Base-by-base conservation (phyloP, 1,140 invertebrate genomes). In the Glomeris maerens region DNA sequence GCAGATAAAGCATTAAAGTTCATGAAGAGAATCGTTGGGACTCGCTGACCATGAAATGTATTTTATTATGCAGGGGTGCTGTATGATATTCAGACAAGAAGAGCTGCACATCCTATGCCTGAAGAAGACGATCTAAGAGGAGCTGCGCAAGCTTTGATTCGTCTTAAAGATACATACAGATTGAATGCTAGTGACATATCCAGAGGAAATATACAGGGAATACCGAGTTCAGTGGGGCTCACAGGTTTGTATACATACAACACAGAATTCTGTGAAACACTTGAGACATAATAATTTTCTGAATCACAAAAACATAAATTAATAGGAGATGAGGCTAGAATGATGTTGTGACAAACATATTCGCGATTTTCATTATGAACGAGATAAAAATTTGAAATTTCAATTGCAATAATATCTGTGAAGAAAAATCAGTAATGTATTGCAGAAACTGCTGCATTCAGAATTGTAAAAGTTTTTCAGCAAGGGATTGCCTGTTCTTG, bases 131-230 rank as follows among this genome's bases (percentile, higher is more conserved):
- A 78, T 59, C 58, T 76, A 7, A 64, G 68, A 41, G 75, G 75
- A 5, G 72, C 72, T 22, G 72, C 72, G 7, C 61, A 68, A 47
- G 74, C 72, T 0, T 52, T 77, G 23, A 60, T 77, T 20, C 62
- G 75, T 17, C 59, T 78, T 17, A 74, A 77, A 52, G 73, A 77
- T 54, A 74, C 74, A 13, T 78, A 78, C 53, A 65, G 72, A 31
- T 54, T 78, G 1, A 66, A 73, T 47, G 67, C 72, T 21, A 59
- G 64, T 2, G 63, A 66, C 13, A 61, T 75, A 23, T 66, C 68
- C 13, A 55, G 64, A 13, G 73, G 73, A 3, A 54, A 63, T 38
- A 38, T 69, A 20, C 55, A 7, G 3, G 48, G 48, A 5, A 47
- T 47, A 7, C 4, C 25, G n/a, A 45, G 36, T 26, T 20, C 51